Conservation (phyloP, 2,888 invertebrate genomes). For the Andrena praecox region DNA sequence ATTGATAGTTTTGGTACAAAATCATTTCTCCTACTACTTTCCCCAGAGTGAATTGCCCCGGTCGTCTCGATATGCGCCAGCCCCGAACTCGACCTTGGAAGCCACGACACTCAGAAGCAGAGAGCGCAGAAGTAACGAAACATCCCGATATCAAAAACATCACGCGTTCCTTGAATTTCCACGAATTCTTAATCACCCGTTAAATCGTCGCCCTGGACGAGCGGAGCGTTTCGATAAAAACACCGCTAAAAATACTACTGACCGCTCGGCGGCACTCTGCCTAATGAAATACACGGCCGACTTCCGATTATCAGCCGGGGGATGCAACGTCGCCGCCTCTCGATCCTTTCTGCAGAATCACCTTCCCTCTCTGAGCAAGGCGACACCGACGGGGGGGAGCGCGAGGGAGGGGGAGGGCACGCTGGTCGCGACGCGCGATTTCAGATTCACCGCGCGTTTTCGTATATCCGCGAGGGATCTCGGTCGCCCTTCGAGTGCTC, state of each 20-base stretch:
- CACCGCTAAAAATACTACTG: conserved; percentile 48
- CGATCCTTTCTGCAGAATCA: conserved; percentile 27
- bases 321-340: conserved; percentile 6
- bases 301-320: conserved; percentile 32
- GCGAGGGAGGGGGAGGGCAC: neutral
- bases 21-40: too few relatives aligned
- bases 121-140: neutral
- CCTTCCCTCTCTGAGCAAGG: conserved; percentile 4
- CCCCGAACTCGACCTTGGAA: too few relatives aligned
- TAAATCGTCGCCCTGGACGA: conserved; percentile 1
- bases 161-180: neutral
- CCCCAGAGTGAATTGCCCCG: too few relatives aligned
- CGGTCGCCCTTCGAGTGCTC: conserved; percentile 74
- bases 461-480: conserved; percentile 59
- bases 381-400: too few relatives aligned
- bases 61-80: too few relatives aligned
- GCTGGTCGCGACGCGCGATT: conserved; percentile 57
- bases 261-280: conserved; percentile 16
- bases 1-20: too few relatives aligned
- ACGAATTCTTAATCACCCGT: conserved; percentile 3
- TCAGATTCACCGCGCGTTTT: conserved; percentile 75
- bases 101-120: neutral
- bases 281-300: conserved; percentile 21
- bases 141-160: neutral
- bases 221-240: conserved; percentile 35